phyloP scores from a whole-genome alignment of 2,888 invertebrate genomes.

The Quadriops clusia region DNA sequence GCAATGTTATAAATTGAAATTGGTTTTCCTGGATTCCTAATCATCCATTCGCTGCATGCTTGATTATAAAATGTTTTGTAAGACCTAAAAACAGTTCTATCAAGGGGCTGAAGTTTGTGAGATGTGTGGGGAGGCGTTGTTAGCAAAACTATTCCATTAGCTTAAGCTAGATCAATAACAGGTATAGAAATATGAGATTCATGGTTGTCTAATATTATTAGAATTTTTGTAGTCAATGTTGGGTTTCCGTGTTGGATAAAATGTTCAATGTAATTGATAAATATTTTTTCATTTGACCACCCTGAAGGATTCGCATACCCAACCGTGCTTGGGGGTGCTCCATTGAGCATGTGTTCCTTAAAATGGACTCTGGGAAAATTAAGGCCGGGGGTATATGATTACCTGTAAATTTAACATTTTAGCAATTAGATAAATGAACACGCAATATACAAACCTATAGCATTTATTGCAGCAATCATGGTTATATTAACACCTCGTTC shows the following conservation, averaged over 20 bases:
- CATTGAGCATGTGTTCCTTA: constrained; percentile 18
- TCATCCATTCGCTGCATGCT: not conserved
- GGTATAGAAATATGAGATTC: constrained; percentile 25
- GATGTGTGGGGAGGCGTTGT: constrained; percentile 1
- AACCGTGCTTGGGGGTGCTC: constrained; percentile 18
- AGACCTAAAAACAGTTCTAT: not conserved
- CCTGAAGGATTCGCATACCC: constrained; percentile 19
- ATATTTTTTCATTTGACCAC: constrained; percentile 19
- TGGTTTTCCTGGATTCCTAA: not conserved
- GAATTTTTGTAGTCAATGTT: constrained; percentile 13
- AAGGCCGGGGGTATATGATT: constrained; percentile 2
- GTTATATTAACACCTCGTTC: constrained; percentile 29
- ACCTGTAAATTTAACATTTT: no score
- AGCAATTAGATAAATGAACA: no score
- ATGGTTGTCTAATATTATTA: constrained; percentile 25
- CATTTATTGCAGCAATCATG: constrained; percentile 24
- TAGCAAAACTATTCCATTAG: constrained; percentile 16
- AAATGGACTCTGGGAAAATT: constrained; percentile 9
- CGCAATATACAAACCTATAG: constrained; percentile 25
- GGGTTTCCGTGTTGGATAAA: constrained; percentile 12
- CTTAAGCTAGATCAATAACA: constrained; percentile 17
- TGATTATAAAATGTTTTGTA: not conserved
- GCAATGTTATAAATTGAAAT: not conserved
- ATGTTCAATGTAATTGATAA: constrained; percentile 15
- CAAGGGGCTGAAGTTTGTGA: not conserved